These are phyloP conservation scores for Myrmecobius fasciatus DNA, from an alignment of 2,113 vertebrate genomes.

Conservation along the genomic window DNA sequence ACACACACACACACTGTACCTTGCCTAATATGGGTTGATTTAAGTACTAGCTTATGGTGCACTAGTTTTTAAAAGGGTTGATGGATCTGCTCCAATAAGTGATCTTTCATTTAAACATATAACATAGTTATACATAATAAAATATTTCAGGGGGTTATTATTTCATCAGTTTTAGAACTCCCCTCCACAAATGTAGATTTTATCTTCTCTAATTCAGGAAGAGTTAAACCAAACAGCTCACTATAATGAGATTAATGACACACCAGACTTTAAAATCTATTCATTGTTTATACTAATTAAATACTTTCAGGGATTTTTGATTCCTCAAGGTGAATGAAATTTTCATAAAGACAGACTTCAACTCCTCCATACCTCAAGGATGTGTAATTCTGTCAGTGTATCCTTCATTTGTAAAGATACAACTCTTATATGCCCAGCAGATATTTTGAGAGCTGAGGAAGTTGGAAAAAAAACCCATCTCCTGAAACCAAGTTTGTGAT, in stretches of 20 bases:
- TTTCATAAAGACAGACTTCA: background rate
- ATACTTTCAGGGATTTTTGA: background rate
- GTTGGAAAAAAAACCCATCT: background rate
- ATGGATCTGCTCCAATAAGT: background rate
- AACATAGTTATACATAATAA: background rate
- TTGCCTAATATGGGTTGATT: background rate
- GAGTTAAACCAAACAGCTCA: background rate
- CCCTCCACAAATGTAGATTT: background rate
- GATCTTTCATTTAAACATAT: background rate
- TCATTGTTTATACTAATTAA: background rate
- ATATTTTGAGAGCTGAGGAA: background rate
- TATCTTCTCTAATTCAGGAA: background rate
- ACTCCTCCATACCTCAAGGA: background rate
- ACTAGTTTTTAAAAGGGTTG: background rate
- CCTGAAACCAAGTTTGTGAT: background rate
- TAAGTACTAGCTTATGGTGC: background rate
- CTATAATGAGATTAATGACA: background rate
- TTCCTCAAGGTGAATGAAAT: background rate
- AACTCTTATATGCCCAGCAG: background rate
- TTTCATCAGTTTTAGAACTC: background rate
- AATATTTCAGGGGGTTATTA: background rate
- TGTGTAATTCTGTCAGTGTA: background rate
- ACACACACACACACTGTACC: background rate
- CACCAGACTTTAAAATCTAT: background rate
- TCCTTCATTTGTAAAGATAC: background rate